phyloP scores from a whole-genome alignment of 2,113 vertebrate genomes.

The Peromyscus maniculatus region DNA sequence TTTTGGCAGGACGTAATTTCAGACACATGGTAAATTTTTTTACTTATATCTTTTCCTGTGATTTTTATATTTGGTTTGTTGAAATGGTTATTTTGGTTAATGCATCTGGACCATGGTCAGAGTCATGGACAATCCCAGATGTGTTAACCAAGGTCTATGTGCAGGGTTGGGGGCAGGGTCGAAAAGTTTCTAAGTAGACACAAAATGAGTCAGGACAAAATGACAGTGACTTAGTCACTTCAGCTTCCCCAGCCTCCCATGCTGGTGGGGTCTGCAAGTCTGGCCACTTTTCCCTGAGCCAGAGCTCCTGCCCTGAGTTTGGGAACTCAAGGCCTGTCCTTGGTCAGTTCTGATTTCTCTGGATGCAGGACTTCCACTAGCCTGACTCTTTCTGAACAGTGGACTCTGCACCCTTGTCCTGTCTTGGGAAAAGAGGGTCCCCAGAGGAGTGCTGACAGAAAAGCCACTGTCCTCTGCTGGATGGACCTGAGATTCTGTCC shows the following conservation, averaged over 20 bases:
- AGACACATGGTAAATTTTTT: neutral
- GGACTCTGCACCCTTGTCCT: neutral
- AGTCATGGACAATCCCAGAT: neutral
- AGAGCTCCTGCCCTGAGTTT: neutral
- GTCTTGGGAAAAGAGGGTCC: neutral
- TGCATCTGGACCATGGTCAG: too few species aligned
- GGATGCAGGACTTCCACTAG: neutral
- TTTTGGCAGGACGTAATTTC: neutral
- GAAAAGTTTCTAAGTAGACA: neutral
- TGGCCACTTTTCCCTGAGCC: neutral
- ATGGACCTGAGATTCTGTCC: neutral
- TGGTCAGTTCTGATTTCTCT: neutral
- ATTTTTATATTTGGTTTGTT: neutral
- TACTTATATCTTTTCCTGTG: neutral
- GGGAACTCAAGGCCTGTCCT: neutral
- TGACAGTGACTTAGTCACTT: neutral
- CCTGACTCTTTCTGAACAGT: neutral
- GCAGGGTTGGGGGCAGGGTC: neutral
- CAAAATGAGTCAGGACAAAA: neutral
- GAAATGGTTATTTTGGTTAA: neutral
- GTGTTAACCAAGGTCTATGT: neutral
- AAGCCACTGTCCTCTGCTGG: too few species aligned
- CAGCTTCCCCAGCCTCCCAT: neutral
- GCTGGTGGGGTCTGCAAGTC: neutral
- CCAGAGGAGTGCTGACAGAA: neutral